Percentiles rank a stretch among this genome's conserved stretches.
Evolutionary conservation across 2,888 invertebrate species (phyloP).

Genomic region (Pedicia rivosa): DNA sequence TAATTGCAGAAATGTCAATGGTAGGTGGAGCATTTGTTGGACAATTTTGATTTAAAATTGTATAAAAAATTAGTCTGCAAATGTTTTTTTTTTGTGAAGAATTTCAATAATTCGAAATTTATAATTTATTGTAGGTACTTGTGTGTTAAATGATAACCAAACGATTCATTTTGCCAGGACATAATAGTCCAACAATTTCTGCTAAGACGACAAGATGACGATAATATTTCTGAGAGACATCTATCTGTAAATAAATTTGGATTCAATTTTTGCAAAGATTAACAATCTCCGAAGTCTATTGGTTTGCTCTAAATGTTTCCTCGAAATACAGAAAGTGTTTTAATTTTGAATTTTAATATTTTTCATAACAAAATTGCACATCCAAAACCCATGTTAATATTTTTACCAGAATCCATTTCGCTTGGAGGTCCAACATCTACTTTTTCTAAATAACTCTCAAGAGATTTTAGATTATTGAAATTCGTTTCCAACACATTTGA

Average conservation of each 20-base stretch:
- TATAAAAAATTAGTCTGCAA: background rate
- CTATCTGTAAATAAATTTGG: background rate
- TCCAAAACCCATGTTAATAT: too few species aligned
- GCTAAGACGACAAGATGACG: background rate
- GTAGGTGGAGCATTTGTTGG: background rate
- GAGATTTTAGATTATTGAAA: too few species aligned
- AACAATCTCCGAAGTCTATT: background rate
- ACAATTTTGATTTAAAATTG: background rate
- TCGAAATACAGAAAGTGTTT: too few species aligned
- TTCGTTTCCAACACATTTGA: too few species aligned
- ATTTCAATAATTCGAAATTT: background rate
- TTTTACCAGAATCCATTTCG: background rate
- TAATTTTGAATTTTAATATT: too few species aligned
- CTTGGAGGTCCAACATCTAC: background rate
- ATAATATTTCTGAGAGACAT: background rate
- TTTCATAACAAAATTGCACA: too few species aligned
- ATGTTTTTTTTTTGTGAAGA: background rate
- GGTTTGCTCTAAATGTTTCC: too few species aligned
- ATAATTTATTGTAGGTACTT: background rate
- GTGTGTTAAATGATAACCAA: conserved; percentile 4
- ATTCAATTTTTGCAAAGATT: background rate
- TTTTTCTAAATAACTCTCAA: background rate
- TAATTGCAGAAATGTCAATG: background rate
- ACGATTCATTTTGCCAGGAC: background rate
- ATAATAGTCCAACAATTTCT: background rate